Percentiles rank a stretch among this genome's conserved stretches.
phyloP scores from a whole-genome alignment of 2,888 invertebrate genomes.

The Aporophyla lueneburgensis region DNA sequence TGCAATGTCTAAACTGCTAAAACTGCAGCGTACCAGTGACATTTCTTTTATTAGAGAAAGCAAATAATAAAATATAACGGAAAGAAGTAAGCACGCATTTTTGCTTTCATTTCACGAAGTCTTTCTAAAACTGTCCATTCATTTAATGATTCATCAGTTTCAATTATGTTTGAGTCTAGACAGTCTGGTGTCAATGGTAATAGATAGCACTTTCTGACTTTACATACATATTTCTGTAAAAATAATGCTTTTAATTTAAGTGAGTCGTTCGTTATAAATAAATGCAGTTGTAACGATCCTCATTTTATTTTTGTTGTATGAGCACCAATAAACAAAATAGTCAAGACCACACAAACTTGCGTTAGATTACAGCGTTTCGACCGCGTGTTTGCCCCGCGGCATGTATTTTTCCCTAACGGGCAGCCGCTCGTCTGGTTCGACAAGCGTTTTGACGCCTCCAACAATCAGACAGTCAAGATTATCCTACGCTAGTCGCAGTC shows the following conservation, averaged over 20 bases:
- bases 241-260: background rate
- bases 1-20: conserved; percentile 39
- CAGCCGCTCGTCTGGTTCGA: conserved; percentile 50
- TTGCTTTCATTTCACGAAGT: conserved; percentile 68
- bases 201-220: conserved; percentile 21
- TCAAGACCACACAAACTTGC: background rate
- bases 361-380: conserved; percentile 23
- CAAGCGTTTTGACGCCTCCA: conserved; percentile 63
- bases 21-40: conserved; percentile 43
- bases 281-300: background rate
- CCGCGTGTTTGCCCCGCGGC: conserved; percentile 46
- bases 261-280: background rate
- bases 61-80: conserved; percentile 54
- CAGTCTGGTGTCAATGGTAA: conserved; percentile 11
- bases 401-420: conserved; percentile 46
- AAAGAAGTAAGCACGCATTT: conserved; percentile 53
- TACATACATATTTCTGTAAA: background rate
- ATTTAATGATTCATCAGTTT: conserved; percentile 52
- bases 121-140: conserved; percentile 41
- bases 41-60: conserved; percentile 64
- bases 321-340: conserved; percentile 12
- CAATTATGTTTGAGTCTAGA: conserved; percentile 36
- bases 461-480: conserved; percentile 64
- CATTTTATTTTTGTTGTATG: background rate
- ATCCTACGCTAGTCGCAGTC: conserved; percentile 52